phyloP scores from a whole-genome alignment of 2,797 vertebrate genomes.

The Melanogrammus aeglefinus region DNA sequence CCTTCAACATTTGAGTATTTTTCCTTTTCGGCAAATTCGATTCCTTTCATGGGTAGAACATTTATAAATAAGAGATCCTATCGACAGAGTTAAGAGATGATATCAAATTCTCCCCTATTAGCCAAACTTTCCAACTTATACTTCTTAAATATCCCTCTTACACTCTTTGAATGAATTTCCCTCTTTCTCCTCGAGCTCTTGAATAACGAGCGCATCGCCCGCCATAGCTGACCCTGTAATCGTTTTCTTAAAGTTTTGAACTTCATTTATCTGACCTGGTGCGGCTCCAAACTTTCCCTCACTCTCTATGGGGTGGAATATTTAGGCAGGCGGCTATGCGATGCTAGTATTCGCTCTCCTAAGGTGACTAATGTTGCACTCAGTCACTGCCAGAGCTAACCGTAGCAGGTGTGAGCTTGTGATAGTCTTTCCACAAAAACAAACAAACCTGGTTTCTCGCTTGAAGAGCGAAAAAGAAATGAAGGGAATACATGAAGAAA shows the following conservation, averaged over 20 bases:
- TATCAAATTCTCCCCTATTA: neutral
- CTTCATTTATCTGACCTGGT: too few relatives aligned
- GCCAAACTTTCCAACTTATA: neutral
- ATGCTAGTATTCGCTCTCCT: neutral
- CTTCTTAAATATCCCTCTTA: too few relatives aligned
- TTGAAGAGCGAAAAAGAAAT: neutral
- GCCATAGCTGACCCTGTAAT: neutral
- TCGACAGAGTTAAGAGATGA: neutral
- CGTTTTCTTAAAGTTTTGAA: too few relatives aligned
- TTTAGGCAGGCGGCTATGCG: too few relatives aligned
- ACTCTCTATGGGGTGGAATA: too few relatives aligned
- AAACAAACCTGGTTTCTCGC: neutral
- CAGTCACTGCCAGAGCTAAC: neutral
- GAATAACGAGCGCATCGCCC: too few relatives aligned
- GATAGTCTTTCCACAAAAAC: neutral
- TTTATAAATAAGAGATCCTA: neutral
- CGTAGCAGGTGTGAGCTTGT: neutral
- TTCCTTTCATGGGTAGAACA: neutral
- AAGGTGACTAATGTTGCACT: neutral
- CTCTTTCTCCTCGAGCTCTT: neutral
- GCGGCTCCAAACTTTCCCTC: too few relatives aligned
- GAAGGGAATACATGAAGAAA: neutral
- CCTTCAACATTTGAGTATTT: too few relatives aligned
- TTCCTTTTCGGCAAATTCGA: neutral
- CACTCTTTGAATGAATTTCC: too few relatives aligned